These are phyloP conservation scores for Aphelinus atriplicis DNA, from an alignment of 1,140 invertebrate genomes.

Conservation along the genomic window DNA sequence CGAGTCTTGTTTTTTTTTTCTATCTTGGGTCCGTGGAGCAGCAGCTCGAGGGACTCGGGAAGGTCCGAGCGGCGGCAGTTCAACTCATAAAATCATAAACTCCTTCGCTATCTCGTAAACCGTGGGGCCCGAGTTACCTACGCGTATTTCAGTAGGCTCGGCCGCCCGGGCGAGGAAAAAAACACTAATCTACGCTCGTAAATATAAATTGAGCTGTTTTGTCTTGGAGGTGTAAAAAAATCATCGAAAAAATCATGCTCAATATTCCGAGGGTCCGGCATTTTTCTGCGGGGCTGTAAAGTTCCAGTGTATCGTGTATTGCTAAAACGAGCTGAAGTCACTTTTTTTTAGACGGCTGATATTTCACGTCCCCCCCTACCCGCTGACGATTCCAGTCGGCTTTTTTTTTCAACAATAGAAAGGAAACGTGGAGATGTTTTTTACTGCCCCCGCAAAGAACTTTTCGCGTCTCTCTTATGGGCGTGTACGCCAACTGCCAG, in stretches of 20 bases:
- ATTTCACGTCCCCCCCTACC: neutral
- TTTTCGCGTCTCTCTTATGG: too few relatives aligned
- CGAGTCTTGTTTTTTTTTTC: neutral
- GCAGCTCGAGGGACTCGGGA: constrained; percentile 10
- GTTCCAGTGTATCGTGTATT: neutral
- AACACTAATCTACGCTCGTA: constrained; percentile 51
- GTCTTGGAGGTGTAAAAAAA: constrained; percentile 52
- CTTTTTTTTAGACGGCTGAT: neutral
- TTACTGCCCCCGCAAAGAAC: too few relatives aligned
- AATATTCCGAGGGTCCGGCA: neutral
- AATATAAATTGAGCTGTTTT: constrained; percentile 52
- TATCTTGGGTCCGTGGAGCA: neutral
- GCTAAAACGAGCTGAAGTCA: neutral
- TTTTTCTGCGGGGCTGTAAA: constrained; percentile 1
- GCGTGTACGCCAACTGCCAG: too few relatives aligned
- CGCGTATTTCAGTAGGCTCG: neutral
- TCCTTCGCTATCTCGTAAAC: constrained; percentile 32
- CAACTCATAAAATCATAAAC: constrained; percentile 37
- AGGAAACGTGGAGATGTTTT: too few relatives aligned
- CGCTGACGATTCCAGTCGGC: too few relatives aligned
- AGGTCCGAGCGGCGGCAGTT: constrained; percentile 6
- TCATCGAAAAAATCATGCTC: constrained; percentile 50
- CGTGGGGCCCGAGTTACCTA: constrained; percentile 16
- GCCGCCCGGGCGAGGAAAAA: constrained; percentile 6
- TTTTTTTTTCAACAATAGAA: too few relatives aligned